These are phyloP conservation scores for Dissostichus mawsoni DNA, from an alignment of 2,113 vertebrate species.

Conservation along the genomic window DNA sequence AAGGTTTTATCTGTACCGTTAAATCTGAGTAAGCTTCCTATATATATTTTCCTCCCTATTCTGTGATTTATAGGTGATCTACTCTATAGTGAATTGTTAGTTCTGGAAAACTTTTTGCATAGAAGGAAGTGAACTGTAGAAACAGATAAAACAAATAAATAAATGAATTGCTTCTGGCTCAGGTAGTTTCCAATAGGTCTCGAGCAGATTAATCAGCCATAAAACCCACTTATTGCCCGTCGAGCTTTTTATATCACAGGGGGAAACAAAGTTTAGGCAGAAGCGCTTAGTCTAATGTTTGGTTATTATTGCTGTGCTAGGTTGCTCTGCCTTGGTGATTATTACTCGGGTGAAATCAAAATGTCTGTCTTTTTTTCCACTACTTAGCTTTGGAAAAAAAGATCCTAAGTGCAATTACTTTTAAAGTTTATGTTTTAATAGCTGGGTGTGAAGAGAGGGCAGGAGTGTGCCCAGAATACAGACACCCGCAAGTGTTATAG, in stretches of 20 bases:
- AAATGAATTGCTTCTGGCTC: slow-evolving; percentile 59
- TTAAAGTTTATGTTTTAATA: slow-evolving; percentile 79
- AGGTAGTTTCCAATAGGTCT: slow-evolving; percentile 77
- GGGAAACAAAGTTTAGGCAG: slow-evolving; percentile 69
- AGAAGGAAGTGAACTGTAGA: slow-evolving; percentile 63
- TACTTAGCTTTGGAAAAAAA: slow-evolving; percentile 65
- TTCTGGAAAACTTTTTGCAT: slow-evolving; percentile 44
- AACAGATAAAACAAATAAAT: slow-evolving; percentile 47
- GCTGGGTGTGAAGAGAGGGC: slow-evolving; percentile 61
- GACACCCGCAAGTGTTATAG: slow-evolving; percentile 53
- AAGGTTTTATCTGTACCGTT: slow-evolving; percentile 54
- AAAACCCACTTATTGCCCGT: slow-evolving; percentile 74
- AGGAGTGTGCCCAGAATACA: slow-evolving; percentile 62
- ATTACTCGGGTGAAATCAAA: slow-evolving; percentile 79
- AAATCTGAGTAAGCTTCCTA: slow-evolving; percentile 44
- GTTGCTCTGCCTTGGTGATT: slow-evolving; percentile 74
- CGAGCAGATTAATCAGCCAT: slow-evolving; percentile 76
- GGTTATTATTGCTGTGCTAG: slow-evolving; percentile 72
- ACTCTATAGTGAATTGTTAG: slow-evolving; percentile 39
- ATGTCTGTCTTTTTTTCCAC: slow-evolving; percentile 59
- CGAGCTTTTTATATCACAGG: slow-evolving; percentile 62
- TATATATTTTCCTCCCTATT: slow-evolving; percentile 38
- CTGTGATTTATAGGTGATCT: slow-evolving; percentile 55
- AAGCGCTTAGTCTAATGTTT: slow-evolving; percentile 79
- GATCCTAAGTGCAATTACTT: slow-evolving; percentile 76